A percentile compares a stretch with the other conserved stretches of the same genome.
These are phyloP conservation scores for Rhagoletis zephyria DNA, from an alignment of 1,140 invertebrate species.

Conservation along the genomic window DNA sequence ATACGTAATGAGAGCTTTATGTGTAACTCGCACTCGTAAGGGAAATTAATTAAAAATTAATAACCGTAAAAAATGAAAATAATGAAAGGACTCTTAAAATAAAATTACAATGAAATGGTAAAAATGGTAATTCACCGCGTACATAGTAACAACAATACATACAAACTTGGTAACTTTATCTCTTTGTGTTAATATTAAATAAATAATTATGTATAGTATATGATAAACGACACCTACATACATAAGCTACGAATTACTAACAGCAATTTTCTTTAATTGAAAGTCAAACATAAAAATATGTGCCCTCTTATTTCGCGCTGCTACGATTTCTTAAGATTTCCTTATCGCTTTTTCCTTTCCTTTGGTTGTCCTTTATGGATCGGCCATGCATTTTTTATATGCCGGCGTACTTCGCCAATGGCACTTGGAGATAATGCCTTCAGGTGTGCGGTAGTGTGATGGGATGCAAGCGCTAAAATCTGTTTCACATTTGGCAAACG, in stretches of 20 bases:
- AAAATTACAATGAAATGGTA: background rate
- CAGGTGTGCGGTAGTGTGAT: slow-evolving; percentile 58
- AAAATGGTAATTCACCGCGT: slow-evolving; percentile 30
- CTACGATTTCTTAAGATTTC: background rate
- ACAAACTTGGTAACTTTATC: background rate
- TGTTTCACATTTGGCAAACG: slow-evolving; percentile 66
- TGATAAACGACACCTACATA: slow-evolving; percentile 2
- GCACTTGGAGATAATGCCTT: slow-evolving; percentile 64
- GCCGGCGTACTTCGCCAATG: slow-evolving; percentile 70
- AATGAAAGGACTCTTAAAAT: background rate
- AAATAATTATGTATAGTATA: slow-evolving; percentile 1
- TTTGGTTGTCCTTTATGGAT: slow-evolving; percentile 57
- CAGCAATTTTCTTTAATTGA: slow-evolving; percentile 20
- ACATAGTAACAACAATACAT: background rate
- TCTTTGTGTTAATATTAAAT: slow-evolving; percentile 20
- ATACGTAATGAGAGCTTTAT: background rate
- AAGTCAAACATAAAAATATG: background rate
- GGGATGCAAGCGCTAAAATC: slow-evolving; percentile 69
- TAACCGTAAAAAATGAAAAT: background rate
- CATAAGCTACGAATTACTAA: background rate
- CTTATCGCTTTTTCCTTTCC: background rate
- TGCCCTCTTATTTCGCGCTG: background rate
- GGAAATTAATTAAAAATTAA: background rate
- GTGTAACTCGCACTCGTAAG: background rate
- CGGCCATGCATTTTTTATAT: slow-evolving; percentile 67